Base-by-base conservation (phyloP, 2,797 vertebrate species). In the Cossypha polioptera region DNA sequence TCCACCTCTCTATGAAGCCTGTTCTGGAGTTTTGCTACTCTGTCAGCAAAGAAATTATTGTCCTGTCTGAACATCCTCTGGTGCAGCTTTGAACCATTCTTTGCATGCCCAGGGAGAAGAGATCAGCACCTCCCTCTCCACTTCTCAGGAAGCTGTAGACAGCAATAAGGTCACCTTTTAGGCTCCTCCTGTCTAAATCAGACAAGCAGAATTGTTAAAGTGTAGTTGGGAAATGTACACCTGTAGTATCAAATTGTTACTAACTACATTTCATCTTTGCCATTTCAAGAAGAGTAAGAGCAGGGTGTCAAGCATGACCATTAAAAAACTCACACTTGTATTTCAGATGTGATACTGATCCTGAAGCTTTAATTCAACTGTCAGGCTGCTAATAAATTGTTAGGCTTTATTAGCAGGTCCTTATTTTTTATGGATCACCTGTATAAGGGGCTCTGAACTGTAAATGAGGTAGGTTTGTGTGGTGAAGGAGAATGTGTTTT, bases 81-180 rank as follows among this genome's bases (percentile, higher is more conserved):
- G 1, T 10, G 9, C 7, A 67, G 33, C 5, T 77, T 68, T 63
- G 24, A 90, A 29, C 4, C 13, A 19, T 31, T 77, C 11, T 43
- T 43, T 11, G 12, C 10, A 16, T 0, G 0, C 4, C 14, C 13
- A 66, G 47, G 10, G 5, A 29, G 40, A 69, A 45, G 10, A n/a
- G 42, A 16, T 47, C 1, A 4, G 9, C 26, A 47, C 4, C 10
- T 65, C 19, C 5, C 2, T 69, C 26, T 69, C 8, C 17, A 15
- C 5, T 59, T 59, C 28, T n/a, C 45, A 54, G 17, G n/a, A 55
- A 62, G 13, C 11, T 55, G 19, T 50, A 25, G 55, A 25, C 5
- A 55, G 9, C 9, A 29, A 17, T n/a, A 47, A 17, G 9, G 22
- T n/a, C 43, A 36, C 3, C 16, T 58, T 13, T 54, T 31, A 68